These are phyloP conservation scores for Ornithoptera priamus DNA, from an alignment of 2,888 invertebrate genomes.

Conservation along the genomic window DNA sequence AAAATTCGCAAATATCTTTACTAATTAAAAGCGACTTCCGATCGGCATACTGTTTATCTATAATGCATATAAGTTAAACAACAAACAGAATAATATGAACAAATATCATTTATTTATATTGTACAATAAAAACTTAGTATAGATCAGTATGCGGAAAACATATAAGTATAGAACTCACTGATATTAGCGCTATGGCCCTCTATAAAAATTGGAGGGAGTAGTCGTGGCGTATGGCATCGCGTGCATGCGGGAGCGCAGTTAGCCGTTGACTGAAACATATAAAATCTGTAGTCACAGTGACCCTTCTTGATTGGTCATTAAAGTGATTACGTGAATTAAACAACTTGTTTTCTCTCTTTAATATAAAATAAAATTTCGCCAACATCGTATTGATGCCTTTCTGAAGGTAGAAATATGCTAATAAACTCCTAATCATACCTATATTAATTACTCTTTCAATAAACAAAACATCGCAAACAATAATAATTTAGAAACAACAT, in stretches of 20 bases:
- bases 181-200: constrained; percentile 31
- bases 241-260: constrained; percentile 13
- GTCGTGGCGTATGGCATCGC: constrained; percentile 32
- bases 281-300: constrained; percentile 7
- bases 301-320: not conserved
- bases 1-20: not conserved
- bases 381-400: not conserved
- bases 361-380: not conserved
- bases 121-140: not conserved
- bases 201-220: constrained; percentile 40
- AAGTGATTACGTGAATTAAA: constrained; percentile 5
- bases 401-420: not conserved
- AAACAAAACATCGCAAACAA: not conserved
- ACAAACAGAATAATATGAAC: not conserved
- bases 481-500: not conserved
- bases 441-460: not conserved
- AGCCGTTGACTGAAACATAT: constrained; percentile 18
- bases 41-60: constrained; percentile 1
- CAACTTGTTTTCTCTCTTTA: constrained; percentile 6
- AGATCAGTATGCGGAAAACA: not conserved
- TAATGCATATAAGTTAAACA: not conserved
- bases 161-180: constrained; percentile 18
- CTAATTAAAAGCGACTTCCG: not conserved
- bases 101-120: not conserved
- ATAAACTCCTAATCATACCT: not conserved